Evolutionary conservation across 2,888 invertebrate genomes (phyloP).

Genomic region (Nomada fabriciana): DNA sequence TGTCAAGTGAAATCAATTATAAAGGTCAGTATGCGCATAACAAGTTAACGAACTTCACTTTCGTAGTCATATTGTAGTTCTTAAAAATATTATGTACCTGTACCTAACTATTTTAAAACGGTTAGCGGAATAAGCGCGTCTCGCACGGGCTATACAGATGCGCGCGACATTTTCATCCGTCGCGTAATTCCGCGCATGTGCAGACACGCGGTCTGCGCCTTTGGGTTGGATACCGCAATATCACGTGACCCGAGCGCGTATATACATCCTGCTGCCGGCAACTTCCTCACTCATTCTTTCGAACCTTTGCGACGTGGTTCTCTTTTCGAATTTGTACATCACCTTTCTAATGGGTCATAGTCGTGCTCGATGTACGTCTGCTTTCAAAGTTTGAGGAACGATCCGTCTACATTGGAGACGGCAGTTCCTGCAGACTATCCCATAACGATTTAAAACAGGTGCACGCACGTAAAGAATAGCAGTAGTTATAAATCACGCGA

Average conservation of each 20-base stretch:
- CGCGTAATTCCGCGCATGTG: slow-evolving; percentile 11
- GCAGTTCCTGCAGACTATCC: neutral
- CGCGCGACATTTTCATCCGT: slow-evolving; percentile 27
- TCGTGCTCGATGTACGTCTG: slow-evolving; percentile 23
- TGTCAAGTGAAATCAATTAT: too few species aligned
- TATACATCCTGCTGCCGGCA: slow-evolving; percentile 64
- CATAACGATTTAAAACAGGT: neutral
- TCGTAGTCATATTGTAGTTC: too few species aligned
- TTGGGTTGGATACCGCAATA: neutral
- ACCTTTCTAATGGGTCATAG: slow-evolving; percentile 10
- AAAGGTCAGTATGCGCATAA: too few species aligned
- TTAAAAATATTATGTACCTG: too few species aligned
- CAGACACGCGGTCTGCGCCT: neutral
- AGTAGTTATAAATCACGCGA: neutral
- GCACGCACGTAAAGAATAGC: neutral
- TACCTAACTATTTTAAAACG: neutral
- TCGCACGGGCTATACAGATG: neutral
- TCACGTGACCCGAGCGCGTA: slow-evolving; percentile 65
- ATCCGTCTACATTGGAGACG: neutral
- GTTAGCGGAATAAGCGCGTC: neutral
- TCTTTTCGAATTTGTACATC: slow-evolving; percentile 28
- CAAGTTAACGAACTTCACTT: too few species aligned
- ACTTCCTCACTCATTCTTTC: slow-evolving; percentile 73
- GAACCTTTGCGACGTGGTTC: slow-evolving; percentile 66
- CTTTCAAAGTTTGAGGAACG: neutral